Conservation (phyloP, 2,113 vertebrate genomes). For the Panthera leo region DNA sequence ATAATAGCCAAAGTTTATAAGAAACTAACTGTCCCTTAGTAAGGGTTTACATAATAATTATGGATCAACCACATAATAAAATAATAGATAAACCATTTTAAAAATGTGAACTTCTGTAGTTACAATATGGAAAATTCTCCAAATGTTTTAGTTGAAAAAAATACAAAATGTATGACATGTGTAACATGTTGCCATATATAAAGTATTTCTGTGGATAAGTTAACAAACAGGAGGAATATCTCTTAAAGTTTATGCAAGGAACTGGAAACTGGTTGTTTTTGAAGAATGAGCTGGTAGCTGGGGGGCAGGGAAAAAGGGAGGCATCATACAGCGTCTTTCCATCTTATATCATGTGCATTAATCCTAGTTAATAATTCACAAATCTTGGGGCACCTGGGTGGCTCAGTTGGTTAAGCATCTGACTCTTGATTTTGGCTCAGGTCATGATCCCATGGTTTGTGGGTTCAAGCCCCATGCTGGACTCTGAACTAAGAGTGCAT, state of each 20-base stretch:
- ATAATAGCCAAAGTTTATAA: not conserved
- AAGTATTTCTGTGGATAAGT: not conserved
- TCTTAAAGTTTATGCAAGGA: not conserved
- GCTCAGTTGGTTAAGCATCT: too few species aligned
- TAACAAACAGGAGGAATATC: not conserved
- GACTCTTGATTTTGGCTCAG: too few species aligned
- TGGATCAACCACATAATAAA: not conserved
- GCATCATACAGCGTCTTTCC: not conserved
- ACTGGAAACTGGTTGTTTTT: not conserved
- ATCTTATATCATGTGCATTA: not conserved
- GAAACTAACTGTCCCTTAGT: not conserved
- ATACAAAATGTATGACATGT: not conserved
- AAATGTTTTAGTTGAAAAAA: not conserved
- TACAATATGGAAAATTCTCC: not conserved
- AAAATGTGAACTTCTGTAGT: not conserved
- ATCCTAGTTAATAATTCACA: slow-evolving; percentile 12
- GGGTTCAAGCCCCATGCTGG: too few species aligned
- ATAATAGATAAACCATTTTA: not conserved
- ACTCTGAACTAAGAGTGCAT: too few species aligned
- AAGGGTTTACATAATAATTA: not conserved
- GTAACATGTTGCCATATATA: not conserved
- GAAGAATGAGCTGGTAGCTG: not conserved
- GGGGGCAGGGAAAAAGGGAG: not conserved
- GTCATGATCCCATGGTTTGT: too few species aligned
- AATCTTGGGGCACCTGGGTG: not conserved